Evolutionary conservation across 1,140 invertebrate species (phyloP), one percentile per base, ranked within the genome.

Genomic region (Pantala flavescens): DNA sequence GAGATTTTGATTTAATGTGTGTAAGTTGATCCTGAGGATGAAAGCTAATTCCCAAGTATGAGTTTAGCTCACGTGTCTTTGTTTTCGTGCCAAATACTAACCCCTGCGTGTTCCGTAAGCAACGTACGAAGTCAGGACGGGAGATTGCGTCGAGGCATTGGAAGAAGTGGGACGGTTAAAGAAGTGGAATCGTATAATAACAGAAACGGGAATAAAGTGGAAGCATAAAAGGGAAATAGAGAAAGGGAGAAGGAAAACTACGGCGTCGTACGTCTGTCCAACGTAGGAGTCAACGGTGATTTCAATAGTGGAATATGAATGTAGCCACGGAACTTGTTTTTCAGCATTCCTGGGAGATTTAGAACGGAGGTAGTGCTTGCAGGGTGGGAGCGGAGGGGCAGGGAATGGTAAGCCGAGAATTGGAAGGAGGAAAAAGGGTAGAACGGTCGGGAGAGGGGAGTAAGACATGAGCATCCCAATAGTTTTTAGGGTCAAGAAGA

Each of bases 281-380:
- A 16, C 49, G 49, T 63, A 63, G 49, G 49, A 63, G 49, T 63
- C 49, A 21, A 63, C 49, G 49, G 49, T 63, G 49, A 63, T 63
- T 63, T 63, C 49, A 63, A 63, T 63, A 63, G 49, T 63, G 49
- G 49, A 63, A 63, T 63, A 63, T 63, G 49, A 63, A 63, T 63
- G 49, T 63, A 63, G 49, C 49, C 49, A 63, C 49, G 49, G 49
- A 63, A 63, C 49, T 63, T 63, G 49, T 63, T 63, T 63, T 63
- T 63, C 49, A 63, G 49, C 49, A 63, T 63, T 63, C 49, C 49
- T 7, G 49, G 49, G 49, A 63, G 49, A 63, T 63, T 63, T 63
- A 63, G 49, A 63, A 63, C 49, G 49, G 49, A 63, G 49, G 49
- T 63, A 63, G 49, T 63, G 49, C 49, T 63, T 63, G 49, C 49